Conservation (phyloP, 1,140 invertebrate species). For the Drosophila prosaltans region DNA sequence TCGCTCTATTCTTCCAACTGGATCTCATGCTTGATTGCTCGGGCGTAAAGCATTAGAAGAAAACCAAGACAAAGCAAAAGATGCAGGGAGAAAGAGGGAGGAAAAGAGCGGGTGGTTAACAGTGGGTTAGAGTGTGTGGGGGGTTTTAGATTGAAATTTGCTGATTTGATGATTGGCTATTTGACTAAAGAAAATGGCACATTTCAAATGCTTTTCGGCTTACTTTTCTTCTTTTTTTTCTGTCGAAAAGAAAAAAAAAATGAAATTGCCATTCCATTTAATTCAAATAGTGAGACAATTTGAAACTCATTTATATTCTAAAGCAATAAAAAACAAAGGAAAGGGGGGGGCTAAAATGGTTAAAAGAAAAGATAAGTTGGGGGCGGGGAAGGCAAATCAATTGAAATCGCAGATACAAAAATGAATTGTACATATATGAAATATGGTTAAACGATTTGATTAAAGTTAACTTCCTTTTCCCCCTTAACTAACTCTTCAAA, state of each 20-base stretch:
- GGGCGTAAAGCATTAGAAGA: constrained; percentile 36
- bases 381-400: too few species aligned
- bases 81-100: too few species aligned
- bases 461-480: not conserved
- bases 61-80: too few species aligned
- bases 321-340: not conserved
- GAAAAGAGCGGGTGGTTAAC: not conserved
- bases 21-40: constrained; percentile 62
- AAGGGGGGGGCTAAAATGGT: not conserved
- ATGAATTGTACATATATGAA: too few species aligned
- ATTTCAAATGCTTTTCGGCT: constrained; percentile 7
- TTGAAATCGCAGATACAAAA: too few species aligned
- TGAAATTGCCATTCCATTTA: constrained; percentile 8
- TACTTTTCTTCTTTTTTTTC: too few species aligned
- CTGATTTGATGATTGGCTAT: constrained; percentile 55
- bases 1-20: not conserved
- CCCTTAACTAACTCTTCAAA: not conserved
- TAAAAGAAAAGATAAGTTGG: not conserved
- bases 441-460: too few species aligned
- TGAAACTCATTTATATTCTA: constrained; percentile 12
- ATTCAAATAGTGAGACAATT: constrained; percentile 21
- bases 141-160: constrained; percentile 41
- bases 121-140: constrained; percentile 3
- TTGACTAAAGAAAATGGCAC: constrained; percentile 27
- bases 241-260: not conserved